These are phyloP conservation scores for Bombus breviceps DNA, from an alignment of 1,140 invertebrate species.

Conservation along the genomic window DNA sequence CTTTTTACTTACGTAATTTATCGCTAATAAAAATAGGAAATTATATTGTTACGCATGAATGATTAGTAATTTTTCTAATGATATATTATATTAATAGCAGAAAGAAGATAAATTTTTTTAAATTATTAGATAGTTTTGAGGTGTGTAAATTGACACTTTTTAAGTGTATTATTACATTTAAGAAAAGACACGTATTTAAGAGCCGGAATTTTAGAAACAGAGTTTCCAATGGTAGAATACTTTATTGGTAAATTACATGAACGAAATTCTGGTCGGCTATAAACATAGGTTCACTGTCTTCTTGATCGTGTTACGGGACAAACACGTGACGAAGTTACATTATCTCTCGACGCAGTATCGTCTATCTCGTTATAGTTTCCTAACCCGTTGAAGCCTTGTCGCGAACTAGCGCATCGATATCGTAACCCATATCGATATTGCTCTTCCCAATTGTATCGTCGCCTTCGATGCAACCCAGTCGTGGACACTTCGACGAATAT, in stretches of 20 bases:
- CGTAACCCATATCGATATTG: constrained; percentile 36
- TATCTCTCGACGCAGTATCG: constrained; percentile 12
- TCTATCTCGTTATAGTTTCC: constrained; percentile 40
- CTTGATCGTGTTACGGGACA: constrained; percentile 14
- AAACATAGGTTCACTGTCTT: constrained; percentile 1
- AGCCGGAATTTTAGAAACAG: background rate
- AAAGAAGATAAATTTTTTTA: too few relatives aligned
- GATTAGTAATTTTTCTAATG: too few relatives aligned
- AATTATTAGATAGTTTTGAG: too few relatives aligned
- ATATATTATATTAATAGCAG: too few relatives aligned
- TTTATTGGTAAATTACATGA: background rate
- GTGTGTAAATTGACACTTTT: too few relatives aligned
- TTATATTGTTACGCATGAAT: too few relatives aligned
- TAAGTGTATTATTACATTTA: too few relatives aligned
- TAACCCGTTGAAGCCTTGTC: constrained; percentile 33
- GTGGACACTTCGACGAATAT: constrained; percentile 11
- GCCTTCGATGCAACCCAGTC: background rate
- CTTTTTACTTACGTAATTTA: too few relatives aligned
- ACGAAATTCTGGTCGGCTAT: background rate
- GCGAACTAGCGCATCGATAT: constrained; percentile 31
- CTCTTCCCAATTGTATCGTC: constrained; percentile 18
- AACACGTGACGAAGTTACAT: constrained; percentile 34
- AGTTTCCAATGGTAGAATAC: background rate
- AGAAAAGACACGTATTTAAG: too few relatives aligned
- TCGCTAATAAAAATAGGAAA: too few relatives aligned